Evolutionary conservation across 1,140 invertebrate genomes (phyloP).

Genomic region (Grapholita molesta): DNA sequence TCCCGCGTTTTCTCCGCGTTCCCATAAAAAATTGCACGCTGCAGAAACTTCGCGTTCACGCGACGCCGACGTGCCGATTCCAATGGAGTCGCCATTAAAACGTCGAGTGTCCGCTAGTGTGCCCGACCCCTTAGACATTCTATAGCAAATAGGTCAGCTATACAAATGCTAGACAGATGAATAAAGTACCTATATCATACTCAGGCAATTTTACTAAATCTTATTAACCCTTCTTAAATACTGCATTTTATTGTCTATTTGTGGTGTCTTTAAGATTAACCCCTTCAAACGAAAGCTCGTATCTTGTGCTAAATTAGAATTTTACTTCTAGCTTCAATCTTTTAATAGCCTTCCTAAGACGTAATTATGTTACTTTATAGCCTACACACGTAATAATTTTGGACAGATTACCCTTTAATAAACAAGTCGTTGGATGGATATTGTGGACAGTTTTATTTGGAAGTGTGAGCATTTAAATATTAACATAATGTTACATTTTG

Average conservation of each 20-base stretch:
- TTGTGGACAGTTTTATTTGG: not conserved
- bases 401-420: not conserved
- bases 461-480: not conserved
- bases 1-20: too few species aligned
- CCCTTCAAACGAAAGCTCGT: not conserved
- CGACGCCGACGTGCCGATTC: too few species aligned
- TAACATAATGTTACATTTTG: not conserved
- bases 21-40: too few species aligned
- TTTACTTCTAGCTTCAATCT: not conserved
- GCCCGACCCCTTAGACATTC: too few species aligned
- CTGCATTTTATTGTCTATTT: not conserved
- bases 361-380: not conserved
- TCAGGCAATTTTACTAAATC: too few species aligned
- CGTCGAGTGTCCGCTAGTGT: too few species aligned
- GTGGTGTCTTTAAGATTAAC: not conserved
- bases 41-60: too few species aligned
- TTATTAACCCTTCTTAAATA: too few species aligned
- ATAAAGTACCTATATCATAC: too few species aligned
- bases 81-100: too few species aligned
- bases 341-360: not conserved
- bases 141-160: too few species aligned
- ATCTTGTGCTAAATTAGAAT: not conserved
- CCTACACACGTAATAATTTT: not conserved
- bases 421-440: not conserved
- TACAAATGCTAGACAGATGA: too few species aligned